Conservation (phyloP, 1,140 invertebrate species). For the Papilio xuthus region DNA sequence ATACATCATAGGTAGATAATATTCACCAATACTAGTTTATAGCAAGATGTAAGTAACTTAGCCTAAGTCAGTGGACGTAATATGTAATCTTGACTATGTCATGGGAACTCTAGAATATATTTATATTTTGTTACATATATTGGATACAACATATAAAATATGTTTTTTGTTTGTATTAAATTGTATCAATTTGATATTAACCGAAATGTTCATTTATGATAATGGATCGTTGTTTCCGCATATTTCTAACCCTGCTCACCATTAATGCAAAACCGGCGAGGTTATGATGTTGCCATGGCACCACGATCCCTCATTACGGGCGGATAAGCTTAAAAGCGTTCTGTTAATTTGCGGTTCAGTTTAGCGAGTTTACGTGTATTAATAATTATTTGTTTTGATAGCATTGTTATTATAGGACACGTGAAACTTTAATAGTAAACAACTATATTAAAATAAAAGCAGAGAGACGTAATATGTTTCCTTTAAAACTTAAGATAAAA, state of each 20-base stretch:
- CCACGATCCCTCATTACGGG: conserved; percentile 21
- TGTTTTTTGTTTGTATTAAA: too few species aligned
- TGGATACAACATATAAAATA: background rate
- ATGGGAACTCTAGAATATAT: too few species aligned
- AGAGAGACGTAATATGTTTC: too few species aligned
- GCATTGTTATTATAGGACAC: conserved; percentile 2
- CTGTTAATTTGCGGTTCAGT: conserved; percentile 23
- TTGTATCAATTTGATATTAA: background rate
- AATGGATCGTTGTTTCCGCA: background rate
- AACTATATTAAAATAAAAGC: background rate
- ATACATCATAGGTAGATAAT: too few species aligned
- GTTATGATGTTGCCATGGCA: conserved; percentile 13
- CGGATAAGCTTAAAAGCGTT: conserved; percentile 34
- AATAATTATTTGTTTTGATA: conserved; percentile 24
- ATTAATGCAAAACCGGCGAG: conserved; percentile 26
- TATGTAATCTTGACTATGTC: too few species aligned
- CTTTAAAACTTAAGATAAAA: too few species aligned
- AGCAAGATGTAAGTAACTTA: background rate
- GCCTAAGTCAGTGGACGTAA: background rate
- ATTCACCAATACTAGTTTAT: too few species aligned
- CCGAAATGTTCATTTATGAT: background rate
- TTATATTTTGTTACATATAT: background rate
- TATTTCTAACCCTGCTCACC: background rate
- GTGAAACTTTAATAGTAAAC: background rate
- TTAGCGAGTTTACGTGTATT: conserved; percentile 15